phyloP scores from a whole-genome alignment of 2,797 vertebrate species.

The Echiichthys vipera region DNA sequence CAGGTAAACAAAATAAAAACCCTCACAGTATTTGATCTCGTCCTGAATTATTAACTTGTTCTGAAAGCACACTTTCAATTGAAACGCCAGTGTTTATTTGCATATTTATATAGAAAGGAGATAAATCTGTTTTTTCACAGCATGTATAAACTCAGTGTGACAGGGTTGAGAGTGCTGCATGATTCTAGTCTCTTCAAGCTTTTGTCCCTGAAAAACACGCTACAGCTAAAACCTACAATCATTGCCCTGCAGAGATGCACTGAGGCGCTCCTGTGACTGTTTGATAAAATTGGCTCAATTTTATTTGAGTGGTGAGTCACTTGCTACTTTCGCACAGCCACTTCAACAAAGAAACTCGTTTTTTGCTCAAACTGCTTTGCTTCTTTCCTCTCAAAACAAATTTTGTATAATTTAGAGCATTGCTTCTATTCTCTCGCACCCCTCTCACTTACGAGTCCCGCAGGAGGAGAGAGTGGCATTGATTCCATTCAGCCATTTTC shows the following conservation, averaged over 20 bases:
- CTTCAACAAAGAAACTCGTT: conserved; percentile 12
- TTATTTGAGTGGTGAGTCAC: conserved; percentile 26
- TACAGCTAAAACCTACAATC: conserved; percentile 9
- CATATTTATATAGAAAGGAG: not conserved
- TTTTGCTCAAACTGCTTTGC: conserved; percentile 1
- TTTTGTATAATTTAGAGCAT: not conserved
- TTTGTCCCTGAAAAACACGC: not conserved
- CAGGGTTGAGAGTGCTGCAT: not conserved
- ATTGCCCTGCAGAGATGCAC: conserved; percentile 14
- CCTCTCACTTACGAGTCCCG: not conserved
- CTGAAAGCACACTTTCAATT: not conserved
- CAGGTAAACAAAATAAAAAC: not conserved
- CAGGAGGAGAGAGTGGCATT: not conserved
- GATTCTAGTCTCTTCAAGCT: not conserved
- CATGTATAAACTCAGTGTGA: not conserved
- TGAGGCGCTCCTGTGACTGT: conserved; percentile 9
- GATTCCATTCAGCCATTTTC: conserved; percentile 38
- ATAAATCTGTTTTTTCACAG: not conserved
- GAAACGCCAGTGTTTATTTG: not conserved
- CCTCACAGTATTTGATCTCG: not conserved
- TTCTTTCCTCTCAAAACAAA: conserved; percentile 19
- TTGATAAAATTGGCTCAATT: conserved; percentile 39
- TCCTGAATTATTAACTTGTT: not conserved
- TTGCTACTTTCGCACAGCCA: not conserved
- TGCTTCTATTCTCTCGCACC: not conserved